Conservation (phyloP, 2,113 vertebrate genomes). For the Rhynchomys soricoides region DNA sequence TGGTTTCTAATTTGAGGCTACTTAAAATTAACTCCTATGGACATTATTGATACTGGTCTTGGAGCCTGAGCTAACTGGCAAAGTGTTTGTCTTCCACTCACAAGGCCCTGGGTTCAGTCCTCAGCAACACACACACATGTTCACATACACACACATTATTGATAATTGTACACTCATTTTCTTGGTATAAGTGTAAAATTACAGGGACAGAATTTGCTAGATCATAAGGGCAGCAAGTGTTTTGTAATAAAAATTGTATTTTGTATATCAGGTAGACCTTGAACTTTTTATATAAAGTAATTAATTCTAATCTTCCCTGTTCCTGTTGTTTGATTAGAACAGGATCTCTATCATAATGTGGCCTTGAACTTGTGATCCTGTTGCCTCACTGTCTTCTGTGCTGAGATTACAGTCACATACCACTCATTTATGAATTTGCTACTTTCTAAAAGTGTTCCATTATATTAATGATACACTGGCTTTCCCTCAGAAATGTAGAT, state of each 20-base stretch:
- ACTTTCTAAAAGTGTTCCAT: conserved; percentile 32
- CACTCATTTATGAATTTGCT: background rate
- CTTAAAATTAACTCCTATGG: background rate
- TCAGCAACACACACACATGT: background rate
- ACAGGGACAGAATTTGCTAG: background rate
- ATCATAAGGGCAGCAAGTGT: background rate
- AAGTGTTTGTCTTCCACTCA: background rate
- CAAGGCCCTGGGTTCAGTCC: background rate
- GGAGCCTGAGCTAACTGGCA: background rate
- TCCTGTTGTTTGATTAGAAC: background rate
- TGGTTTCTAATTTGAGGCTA: background rate
- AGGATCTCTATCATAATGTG: background rate
- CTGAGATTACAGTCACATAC: background rate
- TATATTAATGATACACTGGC: background rate
- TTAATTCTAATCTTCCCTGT: background rate
- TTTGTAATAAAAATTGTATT: background rate
- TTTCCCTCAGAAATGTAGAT: background rate
- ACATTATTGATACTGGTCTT: background rate
- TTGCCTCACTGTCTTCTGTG: background rate
- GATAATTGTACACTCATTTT: background rate
- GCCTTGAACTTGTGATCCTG: background rate
- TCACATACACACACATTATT: background rate
- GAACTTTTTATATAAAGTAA: conserved; percentile 23
- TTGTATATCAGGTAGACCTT: background rate
- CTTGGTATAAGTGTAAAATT: background rate